phyloP scores from a whole-genome alignment of 2,888 invertebrate species.

The Amiota minor region DNA sequence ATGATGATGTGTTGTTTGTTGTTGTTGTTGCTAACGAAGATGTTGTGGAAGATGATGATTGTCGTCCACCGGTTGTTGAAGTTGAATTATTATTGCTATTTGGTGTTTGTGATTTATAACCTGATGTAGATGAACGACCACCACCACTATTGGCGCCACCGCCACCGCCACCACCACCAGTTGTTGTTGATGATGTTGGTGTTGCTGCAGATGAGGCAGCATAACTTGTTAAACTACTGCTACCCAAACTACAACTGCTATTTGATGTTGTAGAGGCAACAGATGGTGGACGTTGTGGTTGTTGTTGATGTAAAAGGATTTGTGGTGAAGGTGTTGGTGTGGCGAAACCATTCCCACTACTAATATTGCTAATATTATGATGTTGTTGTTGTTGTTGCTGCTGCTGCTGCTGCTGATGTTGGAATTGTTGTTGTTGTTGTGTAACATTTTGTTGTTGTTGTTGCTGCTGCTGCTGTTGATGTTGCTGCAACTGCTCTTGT shows the following conservation, averaged over 20 bases:
- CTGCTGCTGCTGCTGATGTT: slow-evolving; percentile 20
- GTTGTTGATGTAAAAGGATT: slow-evolving; percentile 36
- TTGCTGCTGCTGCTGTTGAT: slow-evolving; percentile 41
- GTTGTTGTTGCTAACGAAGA: slow-evolving; percentile 44
- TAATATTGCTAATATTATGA: slow-evolving; percentile 28
- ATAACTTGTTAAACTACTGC: slow-evolving; percentile 42
- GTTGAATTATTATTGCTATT: slow-evolving; percentile 42
- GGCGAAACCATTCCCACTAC: slow-evolving; percentile 39
- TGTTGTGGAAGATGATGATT: slow-evolving; percentile 13
- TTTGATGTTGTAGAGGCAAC: slow-evolving; percentile 30
- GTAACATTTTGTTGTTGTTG: slow-evolving; percentile 58
- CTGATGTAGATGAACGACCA: slow-evolving; percentile 46
- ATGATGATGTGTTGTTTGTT: slow-evolving; percentile 31
- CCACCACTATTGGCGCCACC: slow-evolving; percentile 43
- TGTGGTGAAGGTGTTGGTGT: slow-evolving; percentile 40
- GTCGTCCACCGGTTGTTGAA: neutral
- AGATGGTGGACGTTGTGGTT: slow-evolving; percentile 31
- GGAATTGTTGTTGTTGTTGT: slow-evolving; percentile 47
- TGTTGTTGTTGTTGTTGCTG: slow-evolving; percentile 42
- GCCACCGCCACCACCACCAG: slow-evolving; percentile 27
- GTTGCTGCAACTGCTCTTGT: slow-evolving; percentile 36
- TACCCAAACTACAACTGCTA: slow-evolving; percentile 34
- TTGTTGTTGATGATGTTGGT: slow-evolving; percentile 12
- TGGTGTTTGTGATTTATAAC: slow-evolving; percentile 23
- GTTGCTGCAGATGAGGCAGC: slow-evolving; percentile 32